Base-by-base conservation (phyloP, 2,113 vertebrate species). In the Eulemur rufifrons region DNA sequence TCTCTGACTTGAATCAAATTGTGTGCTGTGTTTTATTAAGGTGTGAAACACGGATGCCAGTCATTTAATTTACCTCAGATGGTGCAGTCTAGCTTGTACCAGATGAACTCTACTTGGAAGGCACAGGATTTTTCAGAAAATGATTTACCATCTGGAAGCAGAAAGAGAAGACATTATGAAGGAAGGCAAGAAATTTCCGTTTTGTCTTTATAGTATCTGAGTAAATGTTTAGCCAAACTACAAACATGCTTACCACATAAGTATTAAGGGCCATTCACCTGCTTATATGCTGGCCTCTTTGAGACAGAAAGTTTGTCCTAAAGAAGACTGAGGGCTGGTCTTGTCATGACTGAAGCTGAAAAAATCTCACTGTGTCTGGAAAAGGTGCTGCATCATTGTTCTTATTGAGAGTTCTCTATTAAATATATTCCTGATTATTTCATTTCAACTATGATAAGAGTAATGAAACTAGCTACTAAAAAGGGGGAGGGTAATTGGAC, bases 11-110 rank as follows among this genome's bases (percentile, higher is more conserved):
- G 63, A 86, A 56, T 91, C 54, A 45, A 61, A 84, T 73, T 15
- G 14, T 93, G 50, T 71, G 52, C 85, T 97, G 54, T 47, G 50
- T 95, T 84, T 96, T 91, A 73, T 89, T 86, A 95, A 87, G 73
- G 54, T 96, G 80, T 91, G 61, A 81, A 97, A 91, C 71, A 88
- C 66, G 78, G 12, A 66, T 69, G 64, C 25, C 45, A 64, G 66
- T 81, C 64, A 47, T 52, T 73, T 92, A 95, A 92, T 86, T 88
- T 71, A 91, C n/a, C 54, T 94, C 86, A 93, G 59, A 73, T 90
- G 69, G n/a, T 27, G 0, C 5, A 32, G 27, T 29, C 37, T 3
- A 37, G 32, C 54, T 92, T 83, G 52, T 20, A 54, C 2, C 50
- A 59, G 84, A 80, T 37, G 32, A 81, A 50, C n/a, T 89, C 39